Base-by-base conservation (phyloP, 1,140 invertebrate genomes). In the Drosophila willistoni region DNA sequence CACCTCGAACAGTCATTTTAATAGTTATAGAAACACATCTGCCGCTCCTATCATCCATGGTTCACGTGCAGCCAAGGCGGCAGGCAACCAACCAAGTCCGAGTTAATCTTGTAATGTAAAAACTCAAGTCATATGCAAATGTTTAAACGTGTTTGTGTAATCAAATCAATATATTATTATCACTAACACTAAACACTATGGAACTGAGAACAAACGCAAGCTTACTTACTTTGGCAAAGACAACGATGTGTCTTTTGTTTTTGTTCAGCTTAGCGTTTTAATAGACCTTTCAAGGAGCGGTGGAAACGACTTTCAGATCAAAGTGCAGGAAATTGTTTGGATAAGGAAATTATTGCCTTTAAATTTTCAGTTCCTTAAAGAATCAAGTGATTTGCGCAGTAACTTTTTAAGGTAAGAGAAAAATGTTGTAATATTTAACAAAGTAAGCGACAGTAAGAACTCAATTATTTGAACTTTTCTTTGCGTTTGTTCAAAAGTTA, bases 141-240 rank as follows among this genome's bases (percentile, higher is more conserved):
- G 56, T 19, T n/a, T 39, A 79, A 83, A 83, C 77, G 81, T 81
- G 77, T 85, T 81, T 85, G 63, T 68, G 64, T 70, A 81, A 62
- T 77, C 81, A 81, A 81, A 81, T 84, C 70, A 81, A 77, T 77
- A 68, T 57, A 39, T 39, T 59, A 59, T 39, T 59, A 59, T 59
- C 34, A 39, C 34, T 12, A 19, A 47, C 22, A 47, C 7, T 17
- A 42, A 4, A 14, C 34, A 39, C 34, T 7, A 34, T 61, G 44
- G 14, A 14, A 17, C 14, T 10, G 1, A 34, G 6, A 12, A 39
- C 10, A n/a, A n/a, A n/a, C n/a, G n/a, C n/a, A n/a, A n/a, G n/a
- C n/a, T n/a, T n/a, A n/a, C n/a, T n/a, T n/a, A n/a, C n/a, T n/a
- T n/a, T n/a, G n/a, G n/a, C n/a, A n/a, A n/a, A n/a, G n/a, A n/a